A percentile compares a stretch with the other conserved stretches of the same genome.
phyloP scores from a whole-genome alignment of 2,888 invertebrate species.

The Caenorhabditis imperialis region DNA sequence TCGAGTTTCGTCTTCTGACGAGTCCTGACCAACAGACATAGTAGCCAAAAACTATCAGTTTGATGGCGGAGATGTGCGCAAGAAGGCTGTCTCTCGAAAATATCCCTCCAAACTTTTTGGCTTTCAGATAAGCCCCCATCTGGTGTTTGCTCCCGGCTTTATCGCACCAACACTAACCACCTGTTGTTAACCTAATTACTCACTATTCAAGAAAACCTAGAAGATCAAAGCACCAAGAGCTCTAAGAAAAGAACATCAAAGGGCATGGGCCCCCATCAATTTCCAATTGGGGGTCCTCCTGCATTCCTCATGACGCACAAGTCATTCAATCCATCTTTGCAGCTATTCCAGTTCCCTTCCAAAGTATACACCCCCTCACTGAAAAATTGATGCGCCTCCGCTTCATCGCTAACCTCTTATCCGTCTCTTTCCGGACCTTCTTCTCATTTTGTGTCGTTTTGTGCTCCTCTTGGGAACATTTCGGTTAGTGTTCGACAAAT shows the following conservation, averaged over 20 bases:
- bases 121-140: conserved; percentile 6
- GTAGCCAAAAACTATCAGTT: conserved; percentile 20
- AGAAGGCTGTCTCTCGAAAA: conserved; percentile 6
- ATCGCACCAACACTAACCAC: conserved; percentile 1
- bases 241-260: not conserved
- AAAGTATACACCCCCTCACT: conserved; percentile 42
- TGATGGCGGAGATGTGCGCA: not conserved
- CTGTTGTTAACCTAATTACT: conserved; percentile 4
- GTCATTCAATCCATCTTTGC: conserved; percentile 13
- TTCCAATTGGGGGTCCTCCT: conserved; percentile 31
- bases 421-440: conserved; percentile 6
- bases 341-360: no score
- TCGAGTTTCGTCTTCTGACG: conserved; percentile 19
- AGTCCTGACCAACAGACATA: conserved; percentile 15
- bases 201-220: conserved; percentile 1
- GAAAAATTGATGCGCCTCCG: conserved; percentile 41
- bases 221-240: not conserved
- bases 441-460: conserved; percentile 3
- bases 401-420: conserved; percentile 3
- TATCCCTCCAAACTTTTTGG: conserved; percentile 7
- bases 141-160: conserved; percentile 27
- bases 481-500: conserved; percentile 17
- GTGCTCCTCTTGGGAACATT: conserved; percentile 22
- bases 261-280: conserved; percentile 25
- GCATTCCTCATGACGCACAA: conserved; percentile 18